Evolutionary conservation across 2,797 vertebrate genomes (phyloP).

Genomic region (Syngnathus acus): DNA sequence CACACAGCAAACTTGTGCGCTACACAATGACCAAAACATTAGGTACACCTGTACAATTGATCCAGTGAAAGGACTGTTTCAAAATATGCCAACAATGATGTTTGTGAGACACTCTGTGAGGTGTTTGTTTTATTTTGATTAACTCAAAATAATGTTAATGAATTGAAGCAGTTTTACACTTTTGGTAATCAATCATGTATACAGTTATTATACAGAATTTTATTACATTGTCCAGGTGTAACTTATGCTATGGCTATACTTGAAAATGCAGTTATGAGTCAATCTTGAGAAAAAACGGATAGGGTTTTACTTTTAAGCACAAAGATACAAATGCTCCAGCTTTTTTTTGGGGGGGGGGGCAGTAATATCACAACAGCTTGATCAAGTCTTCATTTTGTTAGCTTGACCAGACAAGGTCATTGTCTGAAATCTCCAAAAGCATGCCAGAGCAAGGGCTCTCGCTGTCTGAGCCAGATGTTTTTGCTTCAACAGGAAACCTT

Average conservation of each 20-base stretch:
- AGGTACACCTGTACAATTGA: neutral
- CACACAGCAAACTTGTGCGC: constrained; percentile 11
- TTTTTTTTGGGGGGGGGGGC: too few relatives aligned
- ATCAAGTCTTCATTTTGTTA: constrained; percentile 5
- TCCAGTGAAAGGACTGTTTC: neutral
- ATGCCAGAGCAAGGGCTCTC: neutral
- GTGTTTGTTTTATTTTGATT: neutral
- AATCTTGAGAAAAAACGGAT: neutral
- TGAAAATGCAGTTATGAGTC: neutral
- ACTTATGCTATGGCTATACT: neutral
- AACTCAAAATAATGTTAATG: neutral
- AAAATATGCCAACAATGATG: neutral
- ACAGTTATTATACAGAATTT: too few relatives aligned
- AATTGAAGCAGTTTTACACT: neutral
- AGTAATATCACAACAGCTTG: too few relatives aligned
- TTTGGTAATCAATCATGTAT: too few relatives aligned
- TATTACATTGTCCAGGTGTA: neutral
- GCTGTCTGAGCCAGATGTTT: constrained; percentile 43
- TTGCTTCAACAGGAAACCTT: constrained; percentile 44
- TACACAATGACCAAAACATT: neutral
- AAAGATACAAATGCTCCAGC: neutral
- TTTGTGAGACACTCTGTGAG: neutral
- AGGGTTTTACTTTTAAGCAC: neutral
- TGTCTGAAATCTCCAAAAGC: constrained; percentile 15
- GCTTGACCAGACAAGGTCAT: constrained; percentile 13